phyloP scores from a whole-genome alignment of 2,113 vertebrate species.

The Oryzias javanicus region DNA sequence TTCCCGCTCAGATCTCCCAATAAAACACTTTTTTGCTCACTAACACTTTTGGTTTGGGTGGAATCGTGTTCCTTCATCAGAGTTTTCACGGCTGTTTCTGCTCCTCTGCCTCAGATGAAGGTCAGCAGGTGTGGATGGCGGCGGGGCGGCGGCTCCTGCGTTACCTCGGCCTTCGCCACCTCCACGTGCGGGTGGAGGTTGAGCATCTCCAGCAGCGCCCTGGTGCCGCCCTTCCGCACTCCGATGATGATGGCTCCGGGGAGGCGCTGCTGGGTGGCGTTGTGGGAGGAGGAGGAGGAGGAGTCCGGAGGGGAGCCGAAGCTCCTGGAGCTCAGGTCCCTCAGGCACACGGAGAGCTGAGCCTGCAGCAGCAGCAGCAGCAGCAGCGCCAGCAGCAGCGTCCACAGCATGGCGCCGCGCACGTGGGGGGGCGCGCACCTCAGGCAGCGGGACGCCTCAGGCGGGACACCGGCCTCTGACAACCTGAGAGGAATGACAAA shows the following conservation, averaged over 20 bases:
- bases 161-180: constrained; percentile 78
- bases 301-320: constrained; percentile 22
- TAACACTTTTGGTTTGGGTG: too few relatives aligned
- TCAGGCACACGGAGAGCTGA: constrained; percentile 75
- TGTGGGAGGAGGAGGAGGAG: constrained; percentile 41
- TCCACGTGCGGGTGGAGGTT: constrained; percentile 81
- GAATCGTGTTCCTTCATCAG: too few relatives aligned
- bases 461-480: constrained; percentile 24
- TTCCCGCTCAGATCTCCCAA: too few relatives aligned
- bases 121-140: too few relatives aligned
- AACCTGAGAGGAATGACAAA: constrained; percentile 34
- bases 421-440: constrained; percentile 41
- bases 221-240: constrained; percentile 81
- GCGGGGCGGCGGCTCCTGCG: neutral
- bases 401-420: constrained; percentile 77
- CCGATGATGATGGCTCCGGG: constrained; percentile 82
- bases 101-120: too few relatives aligned
- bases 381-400: constrained; percentile 73
- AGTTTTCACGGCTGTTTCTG: too few relatives aligned
- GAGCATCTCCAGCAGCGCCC: constrained; percentile 83
- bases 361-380: constrained; percentile 78
- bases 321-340: constrained; percentile 58
- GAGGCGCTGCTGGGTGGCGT: constrained; percentile 66
- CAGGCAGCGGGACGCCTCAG: constrained; percentile 44
- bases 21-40: too few relatives aligned